Evolutionary conservation across 2,888 invertebrate species (phyloP).

Genomic region (Apocheima hispidaria): DNA sequence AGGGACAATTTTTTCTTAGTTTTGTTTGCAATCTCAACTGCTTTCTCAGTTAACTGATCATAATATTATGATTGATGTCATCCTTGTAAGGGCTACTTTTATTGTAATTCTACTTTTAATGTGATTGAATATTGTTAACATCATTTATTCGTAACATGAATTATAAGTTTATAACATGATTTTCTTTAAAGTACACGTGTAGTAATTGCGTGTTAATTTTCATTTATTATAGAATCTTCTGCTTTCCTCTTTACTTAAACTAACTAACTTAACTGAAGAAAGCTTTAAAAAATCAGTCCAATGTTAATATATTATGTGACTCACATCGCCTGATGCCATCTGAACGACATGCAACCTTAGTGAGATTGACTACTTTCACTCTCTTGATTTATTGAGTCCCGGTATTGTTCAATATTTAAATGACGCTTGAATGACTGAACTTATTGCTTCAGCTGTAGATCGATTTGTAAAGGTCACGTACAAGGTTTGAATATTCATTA

Average conservation of each 20-base stretch:
- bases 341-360: constrained; percentile 43
- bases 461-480: constrained; percentile 16
- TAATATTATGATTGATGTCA: not conserved
- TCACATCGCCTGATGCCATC: constrained; percentile 41
- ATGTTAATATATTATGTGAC: constrained; percentile 32
- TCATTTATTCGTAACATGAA: not conserved
- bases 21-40: constrained; percentile 26
- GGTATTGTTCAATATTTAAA: constrained; percentile 34
- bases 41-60: constrained; percentile 17
- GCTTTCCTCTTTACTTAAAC: not conserved
- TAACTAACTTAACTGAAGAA: constrained; percentile 1
- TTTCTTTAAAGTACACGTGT: not conserved
- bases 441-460: constrained; percentile 17
- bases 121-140: not conserved
- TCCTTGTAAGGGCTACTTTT: not conserved
- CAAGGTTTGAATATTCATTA: constrained; percentile 11
- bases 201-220: not conserved
- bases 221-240: not conserved
- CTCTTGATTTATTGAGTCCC: constrained; percentile 34
- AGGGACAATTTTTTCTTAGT: constrained; percentile 32
- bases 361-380: constrained; percentile 46
- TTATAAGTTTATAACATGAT: not conserved
- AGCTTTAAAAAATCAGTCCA: constrained; percentile 21
- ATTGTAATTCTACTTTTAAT: constrained; percentile 2
- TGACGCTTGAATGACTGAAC: constrained; percentile 18